Percentiles rank a stretch among this genome's conserved stretches.
Evolutionary conservation across 2,113 vertebrate species (phyloP).

Genomic region (Microcebus lehilahytsara): DNA sequence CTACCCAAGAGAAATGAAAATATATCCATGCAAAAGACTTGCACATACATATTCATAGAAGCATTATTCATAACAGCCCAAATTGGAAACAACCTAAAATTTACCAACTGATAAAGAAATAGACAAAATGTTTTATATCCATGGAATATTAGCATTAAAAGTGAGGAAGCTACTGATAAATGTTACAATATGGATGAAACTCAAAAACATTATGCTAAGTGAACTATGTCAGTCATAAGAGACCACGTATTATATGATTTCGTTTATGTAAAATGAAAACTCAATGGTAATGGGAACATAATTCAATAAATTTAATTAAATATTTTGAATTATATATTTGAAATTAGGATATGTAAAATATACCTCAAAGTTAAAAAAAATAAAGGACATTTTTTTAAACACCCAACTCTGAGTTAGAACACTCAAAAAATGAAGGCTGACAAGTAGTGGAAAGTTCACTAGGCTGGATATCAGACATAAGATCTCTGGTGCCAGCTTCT

Average conservation of each 20-base stretch:
- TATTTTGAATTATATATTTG: not conserved
- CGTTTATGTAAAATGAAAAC: not conserved
- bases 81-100: not conserved
- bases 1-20: not conserved
- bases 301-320: not conserved
- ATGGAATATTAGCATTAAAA: not conserved
- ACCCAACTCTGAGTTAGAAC: not conserved
- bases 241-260: not conserved
- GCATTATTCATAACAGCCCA: not conserved
- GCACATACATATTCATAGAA: not conserved
- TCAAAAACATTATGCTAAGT: not conserved
- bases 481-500: not conserved
- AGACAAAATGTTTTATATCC: not conserved
- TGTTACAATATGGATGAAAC: not conserved
- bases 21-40: not conserved
- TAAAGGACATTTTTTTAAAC: not conserved
- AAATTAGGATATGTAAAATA: slow-evolving; percentile 7
- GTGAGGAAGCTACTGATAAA: not conserved
- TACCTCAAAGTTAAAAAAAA: not conserved
- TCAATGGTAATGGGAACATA: not conserved
- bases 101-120: not conserved
- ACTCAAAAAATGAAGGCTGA: not conserved
- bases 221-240: not conserved
- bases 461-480: not conserved
- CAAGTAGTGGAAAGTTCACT: not conserved